These are phyloP conservation scores for Aphis gossypii DNA, from an alignment of 1,140 invertebrate species.

Conservation along the genomic window DNA sequence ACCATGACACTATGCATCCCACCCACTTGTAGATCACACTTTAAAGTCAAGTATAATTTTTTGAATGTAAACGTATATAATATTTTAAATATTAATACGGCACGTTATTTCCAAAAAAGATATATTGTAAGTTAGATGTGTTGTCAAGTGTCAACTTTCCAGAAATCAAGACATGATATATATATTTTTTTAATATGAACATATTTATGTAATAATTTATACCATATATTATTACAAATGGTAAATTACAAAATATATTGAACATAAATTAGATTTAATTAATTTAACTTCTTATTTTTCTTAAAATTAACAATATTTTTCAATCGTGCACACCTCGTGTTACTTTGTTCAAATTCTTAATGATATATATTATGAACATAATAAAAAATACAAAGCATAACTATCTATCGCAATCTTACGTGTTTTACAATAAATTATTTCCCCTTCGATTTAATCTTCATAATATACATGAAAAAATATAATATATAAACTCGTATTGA, in stretches of 20 bases:
- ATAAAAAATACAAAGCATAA: background rate
- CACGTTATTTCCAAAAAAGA: background rate
- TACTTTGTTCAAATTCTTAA: background rate
- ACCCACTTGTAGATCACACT: background rate
- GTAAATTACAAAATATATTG: too few species aligned
- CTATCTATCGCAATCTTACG: background rate
- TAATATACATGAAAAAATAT: background rate
- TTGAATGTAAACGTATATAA: background rate
- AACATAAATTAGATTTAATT: too few species aligned
- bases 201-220: too few species aligned
- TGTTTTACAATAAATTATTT: background rate
- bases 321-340: background rate
- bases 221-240: too few species aligned
- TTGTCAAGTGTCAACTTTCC: background rate
- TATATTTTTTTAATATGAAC: background rate
- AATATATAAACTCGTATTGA: background rate
- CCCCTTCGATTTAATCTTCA: background rate
- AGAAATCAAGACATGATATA: background rate
- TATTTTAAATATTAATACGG: background rate
- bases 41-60: background rate
- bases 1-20: background rate
- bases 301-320: background rate
- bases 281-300: background rate
- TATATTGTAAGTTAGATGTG: background rate
- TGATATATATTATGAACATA: background rate